These are phyloP conservation scores for Apocheima hispidaria DNA, from an alignment of 2,888 invertebrate genomes.

Conservation along the genomic window DNA sequence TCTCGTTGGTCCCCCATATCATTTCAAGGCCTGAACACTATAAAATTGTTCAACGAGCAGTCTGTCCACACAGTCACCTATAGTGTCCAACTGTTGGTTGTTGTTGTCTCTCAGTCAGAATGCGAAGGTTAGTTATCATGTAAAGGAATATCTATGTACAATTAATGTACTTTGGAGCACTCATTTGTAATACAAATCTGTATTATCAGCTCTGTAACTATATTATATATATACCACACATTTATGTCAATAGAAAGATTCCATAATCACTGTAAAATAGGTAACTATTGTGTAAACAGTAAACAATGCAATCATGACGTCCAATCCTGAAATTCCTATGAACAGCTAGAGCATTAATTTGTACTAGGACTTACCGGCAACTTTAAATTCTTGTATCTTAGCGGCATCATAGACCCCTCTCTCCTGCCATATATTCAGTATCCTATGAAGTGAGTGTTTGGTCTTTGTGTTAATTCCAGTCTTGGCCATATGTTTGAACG, in stretches of 20 bases:
- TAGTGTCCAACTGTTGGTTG: too few species aligned
- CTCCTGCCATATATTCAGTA: slow-evolving; percentile 97
- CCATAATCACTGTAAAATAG: slow-evolving; percentile 4
- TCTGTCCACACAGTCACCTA: too few species aligned
- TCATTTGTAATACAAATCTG: background rate
- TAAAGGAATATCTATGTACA: background rate
- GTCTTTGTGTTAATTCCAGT: slow-evolving; percentile 92
- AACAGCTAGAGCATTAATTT: background rate
- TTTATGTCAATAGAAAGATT: background rate
- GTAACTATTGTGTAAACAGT: background rate
- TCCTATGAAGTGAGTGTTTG: slow-evolving; percentile 91
- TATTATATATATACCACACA: too few species aligned
- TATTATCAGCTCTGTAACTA: slow-evolving; percentile 8
- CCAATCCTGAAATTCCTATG: background rate
- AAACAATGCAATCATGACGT: background rate
- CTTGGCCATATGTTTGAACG: slow-evolving; percentile 93
- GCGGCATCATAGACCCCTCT: slow-evolving; percentile 94
- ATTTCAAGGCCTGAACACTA: too few species aligned
- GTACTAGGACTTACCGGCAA: slow-evolving; percentile 74
- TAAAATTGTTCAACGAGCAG: too few species aligned
- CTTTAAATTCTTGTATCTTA: slow-evolving; percentile 92
- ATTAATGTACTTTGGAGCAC: background rate
- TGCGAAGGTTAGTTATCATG: slow-evolving; percentile 1
- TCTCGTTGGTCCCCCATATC: too few species aligned
- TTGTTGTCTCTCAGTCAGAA: too few species aligned